Evolutionary conservation across 2,888 invertebrate genomes (phyloP).

Genomic region (Pollenia griseotomentosa): DNA sequence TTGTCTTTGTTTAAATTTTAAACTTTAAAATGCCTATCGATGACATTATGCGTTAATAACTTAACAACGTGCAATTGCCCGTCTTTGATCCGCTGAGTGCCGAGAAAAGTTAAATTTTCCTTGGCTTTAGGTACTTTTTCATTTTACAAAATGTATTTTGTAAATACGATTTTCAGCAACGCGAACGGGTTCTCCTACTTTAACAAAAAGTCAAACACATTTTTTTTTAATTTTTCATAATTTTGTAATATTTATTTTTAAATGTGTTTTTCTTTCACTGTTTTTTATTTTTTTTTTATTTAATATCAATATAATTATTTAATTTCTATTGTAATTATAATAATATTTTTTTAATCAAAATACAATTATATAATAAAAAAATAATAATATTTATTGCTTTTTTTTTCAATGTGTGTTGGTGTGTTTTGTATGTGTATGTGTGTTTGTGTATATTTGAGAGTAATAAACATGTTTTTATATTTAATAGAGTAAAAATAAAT

Average conservation of each 20-base stretch:
- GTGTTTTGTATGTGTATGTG: not conserved
- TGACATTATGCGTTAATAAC: too few relatives aligned
- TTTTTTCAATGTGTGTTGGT: slow-evolving; percentile 28
- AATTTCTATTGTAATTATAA: slow-evolving; percentile 53
- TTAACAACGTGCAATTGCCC: too few relatives aligned
- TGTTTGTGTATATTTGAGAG: not conserved
- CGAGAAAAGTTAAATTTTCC: too few relatives aligned
- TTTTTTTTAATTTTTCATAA: slow-evolving; percentile 43
- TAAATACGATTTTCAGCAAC: too few relatives aligned
- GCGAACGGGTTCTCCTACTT: too few relatives aligned
- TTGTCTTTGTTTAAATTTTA: too few relatives aligned
- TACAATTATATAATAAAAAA: slow-evolving; percentile 13
- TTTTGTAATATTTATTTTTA: slow-evolving; percentile 55
- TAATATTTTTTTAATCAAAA: slow-evolving; percentile 53
- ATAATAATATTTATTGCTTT: slow-evolving; percentile 50
- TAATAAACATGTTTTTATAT: slow-evolving; percentile 13
- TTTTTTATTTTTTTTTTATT: slow-evolving; percentile 12
- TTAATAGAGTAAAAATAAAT: not conserved
- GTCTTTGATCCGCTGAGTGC: too few relatives aligned
- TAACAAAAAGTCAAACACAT: not conserved
- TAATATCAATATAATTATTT: slow-evolving; percentile 48
- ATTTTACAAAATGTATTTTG: too few relatives aligned
- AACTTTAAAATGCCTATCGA: too few relatives aligned
- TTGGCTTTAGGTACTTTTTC: too few relatives aligned
- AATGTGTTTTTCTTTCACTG: not conserved